Conservation (phyloP, 2,797 vertebrate genomes). For the Chelmon rostratus region DNA sequence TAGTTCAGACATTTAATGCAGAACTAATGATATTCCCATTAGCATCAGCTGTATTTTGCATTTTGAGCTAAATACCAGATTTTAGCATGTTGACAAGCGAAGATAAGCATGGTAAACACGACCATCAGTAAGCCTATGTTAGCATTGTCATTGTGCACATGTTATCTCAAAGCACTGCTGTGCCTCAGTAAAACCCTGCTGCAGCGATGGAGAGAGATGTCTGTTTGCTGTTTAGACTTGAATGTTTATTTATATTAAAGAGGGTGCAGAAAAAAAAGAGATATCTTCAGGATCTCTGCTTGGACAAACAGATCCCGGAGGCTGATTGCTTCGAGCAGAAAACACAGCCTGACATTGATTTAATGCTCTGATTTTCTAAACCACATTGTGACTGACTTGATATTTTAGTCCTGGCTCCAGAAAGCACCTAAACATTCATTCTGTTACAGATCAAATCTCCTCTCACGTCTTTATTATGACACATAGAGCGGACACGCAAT, state of each 20-base stretch:
- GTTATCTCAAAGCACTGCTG: not conserved
- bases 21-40: not conserved
- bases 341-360: conserved; percentile 25
- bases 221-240: not conserved
- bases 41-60: not conserved
- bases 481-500: conserved; percentile 4
- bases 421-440: conserved; percentile 8
- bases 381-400: conserved; percentile 12
- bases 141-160: not conserved
- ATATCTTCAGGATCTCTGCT: not conserved
- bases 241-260: not conserved
- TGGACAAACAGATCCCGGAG: not conserved
- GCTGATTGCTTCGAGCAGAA: conserved; percentile 7
- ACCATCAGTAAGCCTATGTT: not conserved
- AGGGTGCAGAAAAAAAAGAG: not conserved
- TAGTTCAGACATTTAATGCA: not conserved
- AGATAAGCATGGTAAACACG: not conserved
- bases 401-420: not conserved
- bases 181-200: not conserved
- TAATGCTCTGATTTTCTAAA: conserved; percentile 14
- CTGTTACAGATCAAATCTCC: conserved; percentile 16
- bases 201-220: not conserved
- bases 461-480: conserved; percentile 21
- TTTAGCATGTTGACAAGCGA: not conserved
- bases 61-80: not conserved